Evolutionary conservation across 2,888 invertebrate species (phyloP).

Genomic region (Plemyria rubiginata): DNA sequence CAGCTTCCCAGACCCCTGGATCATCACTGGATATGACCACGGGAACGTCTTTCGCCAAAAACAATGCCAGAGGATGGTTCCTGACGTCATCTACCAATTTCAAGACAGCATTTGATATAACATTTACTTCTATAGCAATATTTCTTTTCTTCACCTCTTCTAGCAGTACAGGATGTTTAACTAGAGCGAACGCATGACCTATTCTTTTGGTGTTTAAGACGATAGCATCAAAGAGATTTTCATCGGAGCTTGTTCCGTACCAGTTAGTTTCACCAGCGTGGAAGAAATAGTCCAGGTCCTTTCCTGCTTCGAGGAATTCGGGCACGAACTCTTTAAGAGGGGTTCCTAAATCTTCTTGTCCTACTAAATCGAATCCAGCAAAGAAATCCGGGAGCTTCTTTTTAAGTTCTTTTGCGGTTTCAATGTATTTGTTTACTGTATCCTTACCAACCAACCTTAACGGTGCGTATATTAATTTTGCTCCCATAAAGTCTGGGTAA

Average conservation of each 20-base stretch:
- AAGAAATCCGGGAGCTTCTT: conserved; percentile 86
- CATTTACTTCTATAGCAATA: conserved; percentile 91
- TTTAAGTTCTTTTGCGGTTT: conserved; percentile 73
- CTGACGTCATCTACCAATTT: conserved; percentile 88
- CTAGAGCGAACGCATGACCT: conserved; percentile 90
- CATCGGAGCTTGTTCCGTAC: conserved; percentile 87
- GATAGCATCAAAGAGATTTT: conserved; percentile 91
- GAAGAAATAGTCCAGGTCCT: conserved; percentile 87
- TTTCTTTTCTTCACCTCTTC: conserved; percentile 83
- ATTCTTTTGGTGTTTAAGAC: conserved; percentile 89
- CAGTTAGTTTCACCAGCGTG: conserved; percentile 94
- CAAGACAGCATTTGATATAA: conserved; percentile 91
- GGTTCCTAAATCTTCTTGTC: conserved; percentile 90
- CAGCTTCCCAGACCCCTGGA: conserved; percentile 90
- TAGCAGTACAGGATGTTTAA: conserved; percentile 89
- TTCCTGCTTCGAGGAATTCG: conserved; percentile 75
- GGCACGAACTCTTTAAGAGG: conserved; percentile 85
- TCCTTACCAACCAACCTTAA: conserved; percentile 70
- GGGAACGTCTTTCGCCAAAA: conserved; percentile 88
- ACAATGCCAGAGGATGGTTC: conserved; percentile 89
- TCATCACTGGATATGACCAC: conserved; percentile 92
- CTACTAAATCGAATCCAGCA: conserved; percentile 93
- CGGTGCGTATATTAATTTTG: conserved; percentile 89
- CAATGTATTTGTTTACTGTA: conserved; percentile 77
- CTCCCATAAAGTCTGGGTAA: conserved; percentile 88